A percentile compares a stretch with the other conserved stretches of the same genome.
Evolutionary conservation across 2,797 vertebrate species (phyloP).

Genomic region (Crocodylus rhombifer): DNA sequence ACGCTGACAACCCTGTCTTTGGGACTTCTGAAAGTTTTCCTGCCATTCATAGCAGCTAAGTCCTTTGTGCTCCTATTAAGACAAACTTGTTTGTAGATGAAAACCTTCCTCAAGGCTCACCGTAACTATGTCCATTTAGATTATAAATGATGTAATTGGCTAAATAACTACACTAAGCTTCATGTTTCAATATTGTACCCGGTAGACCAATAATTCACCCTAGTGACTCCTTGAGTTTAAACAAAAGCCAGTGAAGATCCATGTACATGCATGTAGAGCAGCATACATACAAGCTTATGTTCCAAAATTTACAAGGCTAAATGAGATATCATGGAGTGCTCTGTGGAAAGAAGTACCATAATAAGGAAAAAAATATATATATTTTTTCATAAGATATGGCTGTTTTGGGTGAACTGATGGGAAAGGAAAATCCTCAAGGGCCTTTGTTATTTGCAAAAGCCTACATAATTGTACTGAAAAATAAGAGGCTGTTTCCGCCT

Average conservation of each 20-base stretch:
- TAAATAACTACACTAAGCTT: background rate
- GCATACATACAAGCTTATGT: background rate
- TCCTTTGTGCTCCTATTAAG: background rate
- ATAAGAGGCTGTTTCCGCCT: background rate
- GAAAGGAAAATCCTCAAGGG: background rate
- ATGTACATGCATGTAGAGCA: background rate
- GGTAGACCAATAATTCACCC: background rate
- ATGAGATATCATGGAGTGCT: background rate
- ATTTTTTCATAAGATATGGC: background rate
- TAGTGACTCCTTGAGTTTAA: background rate
- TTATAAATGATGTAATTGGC: background rate
- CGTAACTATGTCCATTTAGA: background rate
- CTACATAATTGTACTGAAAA: background rate
- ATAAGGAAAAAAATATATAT: background rate
- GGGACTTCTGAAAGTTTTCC: background rate
- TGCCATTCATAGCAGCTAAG: background rate
- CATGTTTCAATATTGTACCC: background rate
- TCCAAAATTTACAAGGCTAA: constrained; percentile 5
- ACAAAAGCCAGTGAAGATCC: background rate
- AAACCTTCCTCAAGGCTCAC: background rate
- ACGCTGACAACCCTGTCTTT: background rate
- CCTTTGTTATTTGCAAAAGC: background rate
- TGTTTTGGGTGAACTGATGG: background rate
- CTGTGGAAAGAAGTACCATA: background rate
- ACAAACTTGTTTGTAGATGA: background rate